A percentile compares a stretch with the other conserved stretches of the same genome.
These are phyloP conservation scores for Clarias magur DNA, from an alignment of 2,113 vertebrate genomes.

Conservation along the genomic window DNA sequence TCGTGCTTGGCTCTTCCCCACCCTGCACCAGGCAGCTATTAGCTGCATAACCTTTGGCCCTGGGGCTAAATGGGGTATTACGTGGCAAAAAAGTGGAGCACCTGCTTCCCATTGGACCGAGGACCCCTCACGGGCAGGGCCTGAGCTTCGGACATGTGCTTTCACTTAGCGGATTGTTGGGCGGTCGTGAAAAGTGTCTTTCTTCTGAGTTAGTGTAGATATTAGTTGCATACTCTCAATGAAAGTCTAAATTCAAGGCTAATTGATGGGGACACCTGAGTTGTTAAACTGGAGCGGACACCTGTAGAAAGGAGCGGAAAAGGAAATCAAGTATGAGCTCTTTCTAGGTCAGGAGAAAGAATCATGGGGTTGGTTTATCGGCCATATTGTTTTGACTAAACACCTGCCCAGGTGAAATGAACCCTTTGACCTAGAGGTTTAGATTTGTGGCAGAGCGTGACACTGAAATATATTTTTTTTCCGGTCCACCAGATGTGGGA, in stretches of 20 bases:
- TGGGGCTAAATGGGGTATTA: conserved; percentile 90
- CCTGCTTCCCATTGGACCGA: conserved; percentile 92
- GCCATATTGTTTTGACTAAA: conserved; percentile 19
- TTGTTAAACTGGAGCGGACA: conserved; percentile 65
- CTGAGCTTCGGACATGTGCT: conserved; percentile 83
- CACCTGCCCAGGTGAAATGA: conserved; percentile 32
- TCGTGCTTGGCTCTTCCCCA: conserved; percentile 77
- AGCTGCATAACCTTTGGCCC: conserved; percentile 95
- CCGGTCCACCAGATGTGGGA: conserved; percentile 12
- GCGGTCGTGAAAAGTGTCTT: conserved; percentile 90
- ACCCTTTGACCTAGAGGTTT: conserved; percentile 8
- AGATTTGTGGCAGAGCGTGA: not conserved
- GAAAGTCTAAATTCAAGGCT: conserved; percentile 76
- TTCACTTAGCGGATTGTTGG: conserved; percentile 88
- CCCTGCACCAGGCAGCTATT: conserved; percentile 91
- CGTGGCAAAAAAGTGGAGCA: conserved; percentile 84
- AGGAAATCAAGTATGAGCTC: conserved; percentile 2
- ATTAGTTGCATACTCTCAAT: conserved; percentile 80
- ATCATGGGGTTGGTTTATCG: not conserved
- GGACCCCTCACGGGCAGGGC: conserved; percentile 83
- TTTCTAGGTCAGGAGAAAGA: conserved; percentile 1
- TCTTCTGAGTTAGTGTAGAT: conserved; percentile 80
- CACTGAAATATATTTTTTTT: conserved; percentile 3
- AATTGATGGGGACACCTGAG: conserved; percentile 72
- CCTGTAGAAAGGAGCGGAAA: conserved; percentile 48